A percentile compares a stretch with the other conserved stretches of the same genome.
These are phyloP conservation scores for Cyprinodon brontotheroides DNA, from an alignment of 2,113 vertebrate species.

Conservation along the genomic window DNA sequence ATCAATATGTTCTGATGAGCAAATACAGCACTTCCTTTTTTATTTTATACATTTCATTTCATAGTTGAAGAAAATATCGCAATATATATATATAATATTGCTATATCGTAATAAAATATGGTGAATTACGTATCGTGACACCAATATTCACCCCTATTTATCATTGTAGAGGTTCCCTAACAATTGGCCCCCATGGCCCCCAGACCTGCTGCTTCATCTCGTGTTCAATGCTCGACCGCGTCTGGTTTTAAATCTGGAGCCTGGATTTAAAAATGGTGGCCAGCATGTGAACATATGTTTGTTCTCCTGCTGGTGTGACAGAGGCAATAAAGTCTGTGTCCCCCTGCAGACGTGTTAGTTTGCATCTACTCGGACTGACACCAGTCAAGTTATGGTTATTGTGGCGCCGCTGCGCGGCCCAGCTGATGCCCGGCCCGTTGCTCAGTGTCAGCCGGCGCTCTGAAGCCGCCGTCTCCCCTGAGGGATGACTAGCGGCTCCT, in stretches of 20 bases:
- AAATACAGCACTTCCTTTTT: too few relatives aligned
- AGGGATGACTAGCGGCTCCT: slow-evolving; percentile 51
- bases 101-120: too few relatives aligned
- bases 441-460: slow-evolving; percentile 23
- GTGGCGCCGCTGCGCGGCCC: slow-evolving; percentile 13
- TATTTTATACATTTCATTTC: too few relatives aligned
- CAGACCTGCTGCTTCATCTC: too few relatives aligned
- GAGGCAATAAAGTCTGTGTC: slow-evolving; percentile 20
- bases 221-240: too few relatives aligned
- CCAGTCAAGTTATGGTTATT: slow-evolving; percentile 22
- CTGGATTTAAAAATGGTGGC: slow-evolving; percentile 1
- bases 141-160: too few relatives aligned
- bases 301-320: slow-evolving; percentile 1
- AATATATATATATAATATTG: too few relatives aligned
- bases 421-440: slow-evolving; percentile 36
- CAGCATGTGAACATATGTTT: slow-evolving; percentile 12
- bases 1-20: too few relatives aligned
- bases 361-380: slow-evolving; percentile 27
- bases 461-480: slow-evolving; percentile 36
- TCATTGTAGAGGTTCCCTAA: too few relatives aligned
- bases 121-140: too few relatives aligned
- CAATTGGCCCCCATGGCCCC: too few relatives aligned
- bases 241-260: background rate
- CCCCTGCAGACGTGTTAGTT: slow-evolving; percentile 25
- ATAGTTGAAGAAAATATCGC: too few relatives aligned